phyloP scores from a whole-genome alignment of 2,888 invertebrate genomes.

The Himalopsyche kuldschensis region DNA sequence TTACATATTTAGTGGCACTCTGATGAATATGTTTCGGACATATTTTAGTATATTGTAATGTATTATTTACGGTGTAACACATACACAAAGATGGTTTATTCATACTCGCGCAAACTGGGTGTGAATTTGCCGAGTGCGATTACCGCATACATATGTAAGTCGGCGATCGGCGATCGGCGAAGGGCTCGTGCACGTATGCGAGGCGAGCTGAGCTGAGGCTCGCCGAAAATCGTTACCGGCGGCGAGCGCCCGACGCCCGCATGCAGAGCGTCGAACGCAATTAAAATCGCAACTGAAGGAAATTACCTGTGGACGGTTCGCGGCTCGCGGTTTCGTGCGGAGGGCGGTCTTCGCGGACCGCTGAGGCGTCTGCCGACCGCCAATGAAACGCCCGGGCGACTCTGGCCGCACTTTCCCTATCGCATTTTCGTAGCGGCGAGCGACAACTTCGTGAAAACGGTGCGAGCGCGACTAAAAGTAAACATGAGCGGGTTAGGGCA shows the following conservation, averaged over 20 bases:
- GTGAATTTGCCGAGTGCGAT: slow-evolving; percentile 41
- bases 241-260: background rate
- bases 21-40: background rate
- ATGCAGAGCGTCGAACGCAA: slow-evolving; percentile 7
- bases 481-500: slow-evolving; percentile 43
- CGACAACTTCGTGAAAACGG: slow-evolving; percentile 52
- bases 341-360: slow-evolving; percentile 41
- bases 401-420: slow-evolving; percentile 2
- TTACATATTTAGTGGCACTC: background rate
- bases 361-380: slow-evolving; percentile 48
- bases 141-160: slow-evolving; percentile 33
- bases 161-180: no score
- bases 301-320: slow-evolving; percentile 14
- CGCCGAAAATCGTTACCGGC: background rate
- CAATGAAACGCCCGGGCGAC: slow-evolving; percentile 34
- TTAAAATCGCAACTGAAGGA: background rate
- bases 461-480: slow-evolving; percentile 42
- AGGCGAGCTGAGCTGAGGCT: slow-evolving; percentile 20
- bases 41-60: slow-evolving; percentile 42
- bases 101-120: background rate
- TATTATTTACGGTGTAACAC: slow-evolving; percentile 44
- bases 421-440: slow-evolving; percentile 14
- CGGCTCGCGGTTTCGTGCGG: slow-evolving; percentile 17
- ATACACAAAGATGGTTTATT: slow-evolving; percentile 44
- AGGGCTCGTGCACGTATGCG: slow-evolving; percentile 18